phyloP scores from a whole-genome alignment of 2,888 invertebrate species.

The Cantharis lateralis region DNA sequence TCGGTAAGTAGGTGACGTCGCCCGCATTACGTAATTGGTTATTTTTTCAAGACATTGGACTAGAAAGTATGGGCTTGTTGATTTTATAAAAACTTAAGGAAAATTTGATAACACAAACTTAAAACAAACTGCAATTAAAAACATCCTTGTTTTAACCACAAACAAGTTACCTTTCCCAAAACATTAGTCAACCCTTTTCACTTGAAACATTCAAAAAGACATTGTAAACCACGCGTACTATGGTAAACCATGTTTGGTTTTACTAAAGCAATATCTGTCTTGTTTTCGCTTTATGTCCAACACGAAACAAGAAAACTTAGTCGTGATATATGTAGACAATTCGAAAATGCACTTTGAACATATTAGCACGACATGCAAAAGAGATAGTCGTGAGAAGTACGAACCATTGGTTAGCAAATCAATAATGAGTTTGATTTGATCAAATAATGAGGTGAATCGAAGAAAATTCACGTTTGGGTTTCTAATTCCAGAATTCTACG shows the following conservation, averaged over 20 bases:
- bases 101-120: background rate
- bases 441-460: conserved; percentile 53
- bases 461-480: conserved; percentile 21
- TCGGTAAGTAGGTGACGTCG: background rate
- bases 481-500: background rate
- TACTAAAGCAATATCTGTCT: conserved; percentile 24
- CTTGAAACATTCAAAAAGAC: conserved; percentile 43
- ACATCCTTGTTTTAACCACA: conserved; percentile 16
- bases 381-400: conserved; percentile 52
- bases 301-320: conserved; percentile 13
- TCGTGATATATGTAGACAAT: conserved; percentile 16
- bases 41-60: background rate
- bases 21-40: background rate
- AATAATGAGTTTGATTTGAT: conserved; percentile 50
- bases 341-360: conserved; percentile 32
- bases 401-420: conserved; percentile 44
- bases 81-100: background rate
- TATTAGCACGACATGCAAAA: conserved; percentile 50
- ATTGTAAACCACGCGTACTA: conserved; percentile 44
- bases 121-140: conserved; percentile 17
- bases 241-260: conserved; percentile 18
- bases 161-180: conserved; percentile 30
- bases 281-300: conserved; percentile 16
- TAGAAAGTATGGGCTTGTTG: background rate
- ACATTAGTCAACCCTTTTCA: conserved; percentile 52